Percentiles rank a stretch among this genome's conserved stretches.
phyloP scores from a whole-genome alignment of 2,888 invertebrate species.

The Drosophila borealis region DNA sequence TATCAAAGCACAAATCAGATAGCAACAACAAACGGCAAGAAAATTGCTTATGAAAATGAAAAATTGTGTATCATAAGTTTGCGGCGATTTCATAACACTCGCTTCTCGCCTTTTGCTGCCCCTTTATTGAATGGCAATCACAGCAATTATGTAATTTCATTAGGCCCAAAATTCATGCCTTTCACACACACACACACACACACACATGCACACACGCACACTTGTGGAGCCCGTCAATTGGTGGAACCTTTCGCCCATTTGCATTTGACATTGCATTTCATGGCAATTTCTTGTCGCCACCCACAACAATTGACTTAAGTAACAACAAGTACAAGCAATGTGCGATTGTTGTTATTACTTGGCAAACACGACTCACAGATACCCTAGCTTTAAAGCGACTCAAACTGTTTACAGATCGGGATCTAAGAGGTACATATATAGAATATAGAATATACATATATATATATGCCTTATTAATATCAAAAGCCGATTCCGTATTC shows the following conservation, averaged over 20 bases:
- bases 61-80: slow-evolving; percentile 51
- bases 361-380: slow-evolving; percentile 1
- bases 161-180: slow-evolving; percentile 44
- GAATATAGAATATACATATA: background rate
- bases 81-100: slow-evolving; percentile 50
- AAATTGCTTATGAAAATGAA: slow-evolving; percentile 48
- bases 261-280: slow-evolving; percentile 59
- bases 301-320: slow-evolving; percentile 62
- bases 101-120: slow-evolving; percentile 11
- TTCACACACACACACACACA: slow-evolving; percentile 37
- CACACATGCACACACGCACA: slow-evolving; percentile 7
- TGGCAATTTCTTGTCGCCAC: slow-evolving; percentile 50
- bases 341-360: background rate
- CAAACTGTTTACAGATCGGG: no score
- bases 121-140: slow-evolving; percentile 56
- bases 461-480: no score
- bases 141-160: slow-evolving; percentile 63
- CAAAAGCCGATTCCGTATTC: no score
- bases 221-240: slow-evolving; percentile 22
- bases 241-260: slow-evolving; percentile 33
- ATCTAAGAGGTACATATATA: background rate
- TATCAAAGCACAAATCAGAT: slow-evolving; percentile 61
- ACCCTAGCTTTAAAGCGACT: background rate
- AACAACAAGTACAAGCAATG: slow-evolving; percentile 31
- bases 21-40: slow-evolving; percentile 41